Conservation (phyloP, 2,888 invertebrate species). For the Pseudeuparius sepicola region DNA sequence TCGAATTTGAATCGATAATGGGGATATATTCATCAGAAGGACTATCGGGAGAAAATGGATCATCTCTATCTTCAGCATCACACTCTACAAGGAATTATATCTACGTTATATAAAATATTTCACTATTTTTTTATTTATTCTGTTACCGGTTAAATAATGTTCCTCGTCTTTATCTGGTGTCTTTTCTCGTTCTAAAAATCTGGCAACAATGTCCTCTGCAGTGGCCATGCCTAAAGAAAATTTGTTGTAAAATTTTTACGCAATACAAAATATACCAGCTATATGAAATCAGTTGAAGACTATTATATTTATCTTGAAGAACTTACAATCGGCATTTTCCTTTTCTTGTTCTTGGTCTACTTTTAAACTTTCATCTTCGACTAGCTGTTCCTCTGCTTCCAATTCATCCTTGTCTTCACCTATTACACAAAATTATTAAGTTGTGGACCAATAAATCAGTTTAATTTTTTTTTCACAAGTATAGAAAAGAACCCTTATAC, state of each 20-base stretch:
- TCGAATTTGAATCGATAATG: constrained; percentile 4
- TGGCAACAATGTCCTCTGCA: constrained; percentile 3
- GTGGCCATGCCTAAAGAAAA: constrained; percentile 2
- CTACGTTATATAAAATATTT: constrained; percentile 1
- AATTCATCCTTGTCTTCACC: not conserved
- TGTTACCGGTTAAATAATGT: constrained; percentile 1
- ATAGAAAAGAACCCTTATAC: not conserved
- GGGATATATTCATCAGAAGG: constrained; percentile 7
- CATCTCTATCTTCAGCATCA: not conserved
- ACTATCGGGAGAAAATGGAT: constrained; percentile 9
- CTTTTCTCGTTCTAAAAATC: constrained; percentile 2
- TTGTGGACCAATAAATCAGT: constrained; percentile 2
- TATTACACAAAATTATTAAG: constrained; percentile 1
- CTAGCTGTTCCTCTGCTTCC: not conserved
- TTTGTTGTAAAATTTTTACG: constrained; percentile 2
- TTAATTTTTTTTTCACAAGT: not conserved
- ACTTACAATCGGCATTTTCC: constrained; percentile 3
- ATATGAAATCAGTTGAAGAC: constrained; percentile 1
- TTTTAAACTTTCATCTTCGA: not conserved
- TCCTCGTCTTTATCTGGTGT: not conserved
- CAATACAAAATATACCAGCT: not conserved
- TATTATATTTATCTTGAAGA: too few species aligned
- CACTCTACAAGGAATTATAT: not conserved
- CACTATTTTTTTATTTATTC: constrained; percentile 1
- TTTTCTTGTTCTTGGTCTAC: constrained; percentile 2